These are phyloP conservation scores for Rhamnusium bicolor DNA, from an alignment of 2,888 invertebrate species.

Conservation along the genomic window DNA sequence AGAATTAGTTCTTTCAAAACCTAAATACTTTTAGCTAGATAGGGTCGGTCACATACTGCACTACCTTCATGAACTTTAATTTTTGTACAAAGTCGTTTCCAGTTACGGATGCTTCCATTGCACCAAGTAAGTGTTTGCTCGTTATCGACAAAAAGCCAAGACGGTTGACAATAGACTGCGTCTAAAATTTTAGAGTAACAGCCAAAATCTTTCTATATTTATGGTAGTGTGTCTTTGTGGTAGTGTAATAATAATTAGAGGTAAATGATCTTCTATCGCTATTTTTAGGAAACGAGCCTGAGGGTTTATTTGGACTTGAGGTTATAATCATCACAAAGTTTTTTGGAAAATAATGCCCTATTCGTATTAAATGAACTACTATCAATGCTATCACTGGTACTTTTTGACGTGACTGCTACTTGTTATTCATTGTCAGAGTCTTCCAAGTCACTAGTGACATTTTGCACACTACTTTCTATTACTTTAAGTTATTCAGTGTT, in stretches of 20 bases:
- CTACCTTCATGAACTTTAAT: no score
- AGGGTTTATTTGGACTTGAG: not conserved
- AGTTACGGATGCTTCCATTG: no score
- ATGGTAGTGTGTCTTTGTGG: not conserved
- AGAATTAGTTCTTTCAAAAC: no score
- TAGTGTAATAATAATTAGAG: constrained; percentile 8
- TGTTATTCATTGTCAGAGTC: no score
- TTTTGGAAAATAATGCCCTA: not conserved
- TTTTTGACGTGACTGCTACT: no score
- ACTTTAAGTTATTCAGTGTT: not conserved
- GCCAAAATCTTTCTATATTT: not conserved
- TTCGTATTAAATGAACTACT: not conserved
- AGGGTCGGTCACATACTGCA: no score
- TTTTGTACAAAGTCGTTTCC: no score
- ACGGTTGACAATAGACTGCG: not conserved
- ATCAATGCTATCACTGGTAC: no score
- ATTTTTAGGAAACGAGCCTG: not conserved
- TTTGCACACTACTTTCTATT: no score
- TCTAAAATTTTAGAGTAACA: not conserved
- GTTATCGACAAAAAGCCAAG: not conserved
- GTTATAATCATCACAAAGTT: not conserved
- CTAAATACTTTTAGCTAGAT: no score
- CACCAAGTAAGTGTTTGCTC: no score
- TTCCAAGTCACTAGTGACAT: no score
- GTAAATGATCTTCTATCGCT: not conserved